Percentiles rank a stretch among this genome's conserved stretches.
These are phyloP conservation scores for Hermatobates lingyangjiaoensis DNA, from an alignment of 1,140 invertebrate genomes.

Conservation along the genomic window DNA sequence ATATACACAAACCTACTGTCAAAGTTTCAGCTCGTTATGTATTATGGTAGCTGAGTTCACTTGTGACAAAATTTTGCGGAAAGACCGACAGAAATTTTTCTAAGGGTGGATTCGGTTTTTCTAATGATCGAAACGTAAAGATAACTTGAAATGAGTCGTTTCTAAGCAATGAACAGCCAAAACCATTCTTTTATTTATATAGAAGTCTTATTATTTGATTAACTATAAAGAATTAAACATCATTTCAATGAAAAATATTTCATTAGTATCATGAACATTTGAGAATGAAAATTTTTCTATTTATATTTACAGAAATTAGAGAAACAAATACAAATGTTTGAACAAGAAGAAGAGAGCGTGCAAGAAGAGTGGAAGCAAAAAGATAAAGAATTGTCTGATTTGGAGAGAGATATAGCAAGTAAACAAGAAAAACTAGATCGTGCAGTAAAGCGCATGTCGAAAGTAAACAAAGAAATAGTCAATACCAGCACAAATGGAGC, in stretches of 20 bases:
- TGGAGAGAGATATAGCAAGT: constrained; percentile 15
- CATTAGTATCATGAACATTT: not conserved
- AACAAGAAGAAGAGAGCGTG: constrained; percentile 10
- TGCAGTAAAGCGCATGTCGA: constrained; percentile 14
- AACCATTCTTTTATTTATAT: not conserved
- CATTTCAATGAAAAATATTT: not conserved
- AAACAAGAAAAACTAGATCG: constrained; percentile 16
- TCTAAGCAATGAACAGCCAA: not conserved
- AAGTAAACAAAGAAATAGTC: constrained; percentile 8
- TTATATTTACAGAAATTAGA: not conserved
- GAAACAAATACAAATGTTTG: constrained; percentile 6
- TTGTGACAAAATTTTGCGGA: no score
- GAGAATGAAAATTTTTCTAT: not conserved
- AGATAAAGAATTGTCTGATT: constrained; percentile 12
- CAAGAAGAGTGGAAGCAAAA: constrained; percentile 13
- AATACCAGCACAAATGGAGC: no score
- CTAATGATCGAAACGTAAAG: no score
- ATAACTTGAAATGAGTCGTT: no score
- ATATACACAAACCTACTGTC: no score
- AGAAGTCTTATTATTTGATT: not conserved
- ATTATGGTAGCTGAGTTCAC: no score
- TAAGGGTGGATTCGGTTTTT: no score
- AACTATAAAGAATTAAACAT: not conserved
- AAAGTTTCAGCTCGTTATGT: no score
- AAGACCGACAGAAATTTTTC: no score